These are phyloP conservation scores for Perizoma flavofasciatum DNA, from an alignment of 2,888 invertebrate genomes.

Conservation along the genomic window DNA sequence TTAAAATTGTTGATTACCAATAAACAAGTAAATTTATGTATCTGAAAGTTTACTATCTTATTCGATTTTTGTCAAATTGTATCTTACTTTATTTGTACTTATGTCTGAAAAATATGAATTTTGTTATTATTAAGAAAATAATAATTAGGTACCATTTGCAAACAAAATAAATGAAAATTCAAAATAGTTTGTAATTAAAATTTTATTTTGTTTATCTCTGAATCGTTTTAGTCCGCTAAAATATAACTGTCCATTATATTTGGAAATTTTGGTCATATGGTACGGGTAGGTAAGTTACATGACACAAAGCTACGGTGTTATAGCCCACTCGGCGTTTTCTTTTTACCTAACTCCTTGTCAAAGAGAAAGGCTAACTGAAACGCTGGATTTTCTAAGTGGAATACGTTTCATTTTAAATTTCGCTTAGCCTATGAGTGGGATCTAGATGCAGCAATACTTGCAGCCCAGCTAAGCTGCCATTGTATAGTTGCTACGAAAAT, in stretches of 20 bases:
- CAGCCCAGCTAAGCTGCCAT: slow-evolving; percentile 4
- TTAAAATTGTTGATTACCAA: no score
- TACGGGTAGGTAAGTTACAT: neutral
- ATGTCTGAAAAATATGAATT: no score
- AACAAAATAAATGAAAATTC: no score
- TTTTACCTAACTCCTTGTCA: slow-evolving; percentile 16
- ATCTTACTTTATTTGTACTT: no score
- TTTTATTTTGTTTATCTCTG: no score
- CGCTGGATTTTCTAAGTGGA: slow-evolving; percentile 17
- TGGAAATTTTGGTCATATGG: neutral
- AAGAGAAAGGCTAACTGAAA: slow-evolving; percentile 21
- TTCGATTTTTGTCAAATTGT: no score
- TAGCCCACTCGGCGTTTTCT: slow-evolving; percentile 22
- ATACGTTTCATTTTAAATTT: slow-evolving; percentile 22
- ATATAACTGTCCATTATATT: neutral
- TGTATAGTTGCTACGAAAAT: slow-evolving; percentile 1
- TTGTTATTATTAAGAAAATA: no score
- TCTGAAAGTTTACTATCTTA: no score
- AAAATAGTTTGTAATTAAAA: no score
- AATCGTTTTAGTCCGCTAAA: no score
- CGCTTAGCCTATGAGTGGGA: slow-evolving; percentile 11
- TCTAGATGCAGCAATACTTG: slow-evolving; percentile 16
- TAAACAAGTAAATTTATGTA: no score
- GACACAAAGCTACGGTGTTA: slow-evolving; percentile 21
- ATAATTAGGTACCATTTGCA: no score